Evolutionary conservation across 37 sponge, comb jelly and placozoan genomes (phyloP).

Genomic region (Crambe crambe): DNA sequence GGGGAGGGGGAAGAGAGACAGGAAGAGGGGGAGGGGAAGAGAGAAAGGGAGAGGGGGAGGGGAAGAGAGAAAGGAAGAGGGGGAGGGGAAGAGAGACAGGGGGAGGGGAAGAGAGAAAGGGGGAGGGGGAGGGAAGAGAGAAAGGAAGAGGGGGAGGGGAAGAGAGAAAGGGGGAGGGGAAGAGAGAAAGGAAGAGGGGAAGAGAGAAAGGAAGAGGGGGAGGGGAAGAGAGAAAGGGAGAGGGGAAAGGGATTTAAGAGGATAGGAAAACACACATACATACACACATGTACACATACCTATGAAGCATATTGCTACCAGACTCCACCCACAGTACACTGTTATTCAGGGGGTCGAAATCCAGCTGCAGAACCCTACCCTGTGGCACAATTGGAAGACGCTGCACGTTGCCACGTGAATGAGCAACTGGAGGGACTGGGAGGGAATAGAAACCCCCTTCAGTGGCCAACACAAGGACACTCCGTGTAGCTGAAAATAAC

Average conservation of each 20-base stretch:
- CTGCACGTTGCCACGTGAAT: neutral
- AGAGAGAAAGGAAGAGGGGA: neutral
- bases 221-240: neutral
- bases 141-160: neutral
- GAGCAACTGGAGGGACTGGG: neutral
- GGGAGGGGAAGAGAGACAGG: no score
- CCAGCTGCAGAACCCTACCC: conserved; percentile 7
- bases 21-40: neutral
- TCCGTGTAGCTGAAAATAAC: neutral
- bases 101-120: neutral
- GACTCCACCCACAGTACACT: conserved; percentile 49
- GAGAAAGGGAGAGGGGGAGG: neutral
- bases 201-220: neutral
- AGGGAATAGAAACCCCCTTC: conserved; percentile 11
- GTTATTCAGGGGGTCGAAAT: conserved; percentile 37
- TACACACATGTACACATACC: no score
- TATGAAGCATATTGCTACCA: neutral
- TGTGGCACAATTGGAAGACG: conserved; percentile 15
- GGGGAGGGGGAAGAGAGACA: neutral
- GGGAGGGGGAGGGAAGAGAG: neutral
- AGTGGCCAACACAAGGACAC: conserved; percentile 23
- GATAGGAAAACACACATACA: no score
- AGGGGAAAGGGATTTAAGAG: neutral
- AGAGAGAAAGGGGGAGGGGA: neutral
- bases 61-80: neutral